These are phyloP conservation scores for Zaprionus kolodkinae DNA, from an alignment of 1,140 invertebrate species.

Conservation along the genomic window DNA sequence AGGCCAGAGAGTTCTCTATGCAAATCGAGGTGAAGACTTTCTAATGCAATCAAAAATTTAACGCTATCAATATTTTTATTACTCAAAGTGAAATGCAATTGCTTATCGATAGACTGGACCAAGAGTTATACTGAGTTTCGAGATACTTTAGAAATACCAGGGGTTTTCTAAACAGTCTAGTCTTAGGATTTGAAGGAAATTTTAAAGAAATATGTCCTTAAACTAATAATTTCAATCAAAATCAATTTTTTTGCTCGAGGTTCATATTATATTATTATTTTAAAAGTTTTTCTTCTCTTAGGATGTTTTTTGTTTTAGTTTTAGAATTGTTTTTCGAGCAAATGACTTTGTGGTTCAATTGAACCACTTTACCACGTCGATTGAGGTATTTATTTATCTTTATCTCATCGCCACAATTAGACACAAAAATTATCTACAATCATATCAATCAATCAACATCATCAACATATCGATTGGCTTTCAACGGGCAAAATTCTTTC, in stretches of 20 bases:
- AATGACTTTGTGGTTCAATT: neutral
- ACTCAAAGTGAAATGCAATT: slow-evolving; percentile 1
- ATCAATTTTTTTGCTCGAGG: too few relatives aligned
- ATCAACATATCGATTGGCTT: slow-evolving; percentile 32
- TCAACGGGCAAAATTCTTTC: slow-evolving; percentile 34
- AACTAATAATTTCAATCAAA: too few relatives aligned
- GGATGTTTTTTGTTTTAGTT: too few relatives aligned
- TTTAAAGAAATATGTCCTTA: too few relatives aligned
- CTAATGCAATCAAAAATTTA: slow-evolving; percentile 25
- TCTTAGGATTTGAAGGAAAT: neutral
- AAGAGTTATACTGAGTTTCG: neutral
- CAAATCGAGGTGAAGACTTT: slow-evolving; percentile 38
- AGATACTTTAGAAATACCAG: neutral
- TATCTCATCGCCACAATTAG: slow-evolving; percentile 33
- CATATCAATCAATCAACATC: slow-evolving; percentile 45
- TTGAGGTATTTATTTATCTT: slow-evolving; percentile 4
- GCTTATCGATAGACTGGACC: neutral
- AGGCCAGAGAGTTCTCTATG: slow-evolving; percentile 11
- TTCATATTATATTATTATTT: too few relatives aligned
- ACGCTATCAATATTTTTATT: slow-evolving; percentile 8
- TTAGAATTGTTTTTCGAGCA: neutral
- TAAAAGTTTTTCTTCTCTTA: too few relatives aligned
- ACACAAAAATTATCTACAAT: slow-evolving; percentile 47
- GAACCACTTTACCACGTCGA: neutral
- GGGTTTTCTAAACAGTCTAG: neutral